Percentiles rank a stretch among this genome's conserved stretches.
Conservation (phyloP, 2,888 invertebrate genomes). For the Horisme vitalbata region DNA sequence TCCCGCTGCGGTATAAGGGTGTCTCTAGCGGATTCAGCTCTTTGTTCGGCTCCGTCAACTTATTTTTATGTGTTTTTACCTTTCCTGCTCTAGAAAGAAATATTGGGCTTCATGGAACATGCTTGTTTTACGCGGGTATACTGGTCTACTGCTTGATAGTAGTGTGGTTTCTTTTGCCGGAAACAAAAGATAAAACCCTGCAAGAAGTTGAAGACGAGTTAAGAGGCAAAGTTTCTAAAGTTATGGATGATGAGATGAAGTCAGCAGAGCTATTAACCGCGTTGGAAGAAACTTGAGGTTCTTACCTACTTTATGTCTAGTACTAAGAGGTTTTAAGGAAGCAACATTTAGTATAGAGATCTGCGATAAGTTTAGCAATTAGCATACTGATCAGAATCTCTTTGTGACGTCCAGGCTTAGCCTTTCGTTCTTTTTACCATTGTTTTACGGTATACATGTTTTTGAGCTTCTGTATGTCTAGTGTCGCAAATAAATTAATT, state of each 20-base stretch:
- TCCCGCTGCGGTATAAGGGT: conserved; percentile 83
- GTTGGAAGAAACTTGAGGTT: not conserved
- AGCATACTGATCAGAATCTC: too few species aligned
- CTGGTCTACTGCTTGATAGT: conserved; percentile 50
- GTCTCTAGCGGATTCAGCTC: conserved; percentile 72
- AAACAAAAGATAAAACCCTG: conserved; percentile 58
- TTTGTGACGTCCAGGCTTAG: too few species aligned
- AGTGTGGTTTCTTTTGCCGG: conserved; percentile 52
- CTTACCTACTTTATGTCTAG: too few species aligned
- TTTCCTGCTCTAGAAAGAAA: conserved; percentile 33
- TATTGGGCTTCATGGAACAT: conserved; percentile 43
- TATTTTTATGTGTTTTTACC: conserved; percentile 42
- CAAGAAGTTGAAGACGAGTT: conserved; percentile 62
- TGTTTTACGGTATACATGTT: too few species aligned
- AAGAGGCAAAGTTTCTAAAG: conserved; percentile 37
- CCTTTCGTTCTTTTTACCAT: too few species aligned
- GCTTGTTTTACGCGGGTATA: conserved; percentile 46
- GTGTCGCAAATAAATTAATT: too few species aligned
- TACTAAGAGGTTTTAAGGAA: too few species aligned
- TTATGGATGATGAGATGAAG: conserved; percentile 27
- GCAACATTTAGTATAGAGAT: too few species aligned
- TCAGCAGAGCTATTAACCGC: conserved; percentile 15
- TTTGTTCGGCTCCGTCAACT: conserved; percentile 40
- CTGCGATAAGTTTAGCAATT: too few species aligned
- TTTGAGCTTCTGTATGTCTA: too few species aligned